Base-by-base conservation (phyloP, 2,888 invertebrate genomes). In the Ormyrus thymus region DNA sequence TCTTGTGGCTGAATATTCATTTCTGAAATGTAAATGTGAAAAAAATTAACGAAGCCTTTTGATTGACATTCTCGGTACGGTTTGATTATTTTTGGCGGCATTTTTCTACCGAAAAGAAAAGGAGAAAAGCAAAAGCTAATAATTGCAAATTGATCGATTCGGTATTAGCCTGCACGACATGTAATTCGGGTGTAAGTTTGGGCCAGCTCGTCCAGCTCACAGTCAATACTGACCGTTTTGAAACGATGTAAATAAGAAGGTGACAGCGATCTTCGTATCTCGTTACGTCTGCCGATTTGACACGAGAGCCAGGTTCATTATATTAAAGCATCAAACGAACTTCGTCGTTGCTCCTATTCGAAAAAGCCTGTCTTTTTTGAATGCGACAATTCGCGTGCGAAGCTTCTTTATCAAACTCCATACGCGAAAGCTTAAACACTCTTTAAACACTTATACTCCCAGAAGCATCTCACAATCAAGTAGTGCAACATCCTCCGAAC, bases 141-240 rank as follows among this genome's bases (percentile, higher is more conserved):
- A 29, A 29, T 29, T 29, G 29, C 71, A 78, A 81, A 81, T 79
- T 76, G 68, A 80, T 78, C 70, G 73, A 81, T 81, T 81, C 73
- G 77, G 79, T 72, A 79, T 79, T 68, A 77, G 75, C 76, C 77
- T 72, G 76, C 76, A 77, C 59, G 50, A 71, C 58, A 74, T 76
- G 69, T 56, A 72, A 77, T 76, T 79, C 74, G 76, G 83, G 84
- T 84, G 83, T 84, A 84, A 84, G 83, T 84, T 84, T 84, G 84
- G 87, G 86, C 85, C 87, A 86, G 86, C 87, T 86, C 84, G 84
- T 85, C 84, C 83, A 84, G 83, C 84, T 87, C 86, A 83, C 83
- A 84, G 77, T 76, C 81, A 76, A 74, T 78, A 80, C 72, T 80
- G 81, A 83, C 82, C 81, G 82, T 84, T 83, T 84, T 82, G 81